Evolutionary conservation across 2,113 vertebrate genomes (phyloP).

Genomic region (Nestor notabilis): DNA sequence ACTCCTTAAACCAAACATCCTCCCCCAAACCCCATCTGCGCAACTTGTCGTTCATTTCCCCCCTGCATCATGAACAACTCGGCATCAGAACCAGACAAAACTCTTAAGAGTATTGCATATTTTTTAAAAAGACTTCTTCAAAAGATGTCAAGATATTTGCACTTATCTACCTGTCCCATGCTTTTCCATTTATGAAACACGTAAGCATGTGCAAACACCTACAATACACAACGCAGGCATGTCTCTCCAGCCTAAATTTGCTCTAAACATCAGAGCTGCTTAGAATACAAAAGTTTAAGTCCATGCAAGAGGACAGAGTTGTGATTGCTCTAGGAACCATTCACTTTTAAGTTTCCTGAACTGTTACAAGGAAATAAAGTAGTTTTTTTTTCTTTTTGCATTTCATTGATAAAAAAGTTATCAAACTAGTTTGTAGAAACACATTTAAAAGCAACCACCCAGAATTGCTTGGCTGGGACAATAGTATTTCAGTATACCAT

Average conservation of each 20-base stretch:
- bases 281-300: slow-evolving; percentile 67
- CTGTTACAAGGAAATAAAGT: slow-evolving; percentile 57
- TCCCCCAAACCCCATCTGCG: background rate
- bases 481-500: slow-evolving; percentile 64
- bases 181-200: slow-evolving; percentile 32
- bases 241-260: slow-evolving; percentile 35
- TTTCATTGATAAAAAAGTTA: slow-evolving; percentile 78
- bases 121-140: slow-evolving; percentile 34
- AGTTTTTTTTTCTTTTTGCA: slow-evolving; percentile 60
- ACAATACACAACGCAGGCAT: slow-evolving; percentile 33
- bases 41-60: background rate
- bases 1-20: background rate
- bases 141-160: slow-evolving; percentile 50
- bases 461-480: slow-evolving; percentile 60
- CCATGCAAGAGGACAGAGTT: slow-evolving; percentile 64
- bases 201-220: slow-evolving; percentile 52
- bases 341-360: slow-evolving; percentile 62
- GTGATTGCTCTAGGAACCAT: slow-evolving; percentile 64
- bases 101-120: slow-evolving; percentile 60
- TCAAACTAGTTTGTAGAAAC: slow-evolving; percentile 72
- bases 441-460: slow-evolving; percentile 74
- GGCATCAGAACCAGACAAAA: slow-evolving; percentile 58
- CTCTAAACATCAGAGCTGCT: slow-evolving; percentile 63
- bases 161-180: slow-evolving; percentile 58
- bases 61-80: background rate